These are phyloP conservation scores for Eristalis arbustorum DNA, from an alignment of 2,888 invertebrate genomes.

Conservation along the genomic window DNA sequence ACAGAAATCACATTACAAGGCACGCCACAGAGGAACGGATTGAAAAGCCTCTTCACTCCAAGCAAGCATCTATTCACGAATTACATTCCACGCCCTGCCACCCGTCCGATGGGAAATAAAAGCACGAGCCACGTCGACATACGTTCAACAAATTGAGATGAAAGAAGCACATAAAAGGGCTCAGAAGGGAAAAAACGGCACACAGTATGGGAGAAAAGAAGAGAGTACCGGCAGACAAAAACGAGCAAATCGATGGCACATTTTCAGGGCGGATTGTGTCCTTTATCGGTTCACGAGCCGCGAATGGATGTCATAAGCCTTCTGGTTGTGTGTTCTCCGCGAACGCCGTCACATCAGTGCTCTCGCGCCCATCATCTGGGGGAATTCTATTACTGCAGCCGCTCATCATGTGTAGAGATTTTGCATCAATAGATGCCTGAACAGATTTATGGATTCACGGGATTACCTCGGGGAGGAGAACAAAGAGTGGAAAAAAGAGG, in stretches of 20 bases:
- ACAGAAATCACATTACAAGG: no score
- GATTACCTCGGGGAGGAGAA: constrained; percentile 29
- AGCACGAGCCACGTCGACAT: neutral
- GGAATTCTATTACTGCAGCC: constrained; percentile 1
- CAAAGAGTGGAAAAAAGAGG: no score
- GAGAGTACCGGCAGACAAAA: neutral
- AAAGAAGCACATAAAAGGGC: neutral
- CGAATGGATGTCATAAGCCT: neutral
- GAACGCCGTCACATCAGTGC: neutral
- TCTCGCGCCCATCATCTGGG: neutral
- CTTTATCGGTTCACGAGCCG: neutral
- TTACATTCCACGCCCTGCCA: neutral
- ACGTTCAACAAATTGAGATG: neutral
- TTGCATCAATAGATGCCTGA: constrained; percentile 35
- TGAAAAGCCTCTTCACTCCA: no score
- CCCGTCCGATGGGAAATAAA: neutral
- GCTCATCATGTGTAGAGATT: constrained; percentile 25
- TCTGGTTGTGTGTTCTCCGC: neutral
- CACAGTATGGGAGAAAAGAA: neutral
- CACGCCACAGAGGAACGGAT: no score
- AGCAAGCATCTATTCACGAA: neutral
- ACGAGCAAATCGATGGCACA: neutral
- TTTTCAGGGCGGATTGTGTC: neutral
- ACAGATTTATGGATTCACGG: constrained; percentile 48
- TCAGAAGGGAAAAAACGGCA: neutral